Evolutionary conservation across 2,113 vertebrate species (phyloP), one percentile per base, ranked within the genome.

Genomic region (Tetrao urogallus): DNA sequence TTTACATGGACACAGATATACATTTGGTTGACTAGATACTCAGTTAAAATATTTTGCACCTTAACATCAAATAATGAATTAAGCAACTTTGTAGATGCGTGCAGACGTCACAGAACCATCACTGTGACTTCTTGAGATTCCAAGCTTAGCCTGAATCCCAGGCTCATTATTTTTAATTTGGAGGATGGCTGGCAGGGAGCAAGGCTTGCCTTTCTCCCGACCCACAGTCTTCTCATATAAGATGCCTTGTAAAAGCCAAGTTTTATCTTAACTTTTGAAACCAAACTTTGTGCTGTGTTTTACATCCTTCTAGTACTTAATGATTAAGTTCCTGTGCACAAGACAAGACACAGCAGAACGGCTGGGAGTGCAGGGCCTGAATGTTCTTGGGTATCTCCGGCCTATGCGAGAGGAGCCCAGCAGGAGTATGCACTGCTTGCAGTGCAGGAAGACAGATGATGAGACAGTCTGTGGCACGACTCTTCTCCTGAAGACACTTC

Each of bases 291-390:
- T 69, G 30, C n/a, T 86, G 0, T 72, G 73, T 78, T 82, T 92
- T 93, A 0, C 54, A 0, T 32, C 57, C 52, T 73, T 82, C 47
- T 36, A 99, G 99, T 99, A 99, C 93, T 85, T 99, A 98, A 99
- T 99, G 99, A 98, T 99, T 32, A 99, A 99, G 95, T 99, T 99
- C 98, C 94, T 99, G 69, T 99, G 99, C 95, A 97, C 98, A 2
- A 98, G 99, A 61, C 98, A 99, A 95, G 99, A 99, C n/a, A 97
- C 98, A 0, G 99, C 99, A 1, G 99, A 99, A 78, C 98, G 99
- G 8, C 97, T 99, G 0, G 99, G 99, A 4, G 98, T 99, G 2
- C 99, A 99, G 88, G 98, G 99, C 30, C 96, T 99, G 63, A 97
- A 82, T 54, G 97, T 99, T 57, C 98, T 98, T 10, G 99, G 99